phyloP scores from a whole-genome alignment of 2,113 vertebrate species.

The Cyanistes caeruleus region DNA sequence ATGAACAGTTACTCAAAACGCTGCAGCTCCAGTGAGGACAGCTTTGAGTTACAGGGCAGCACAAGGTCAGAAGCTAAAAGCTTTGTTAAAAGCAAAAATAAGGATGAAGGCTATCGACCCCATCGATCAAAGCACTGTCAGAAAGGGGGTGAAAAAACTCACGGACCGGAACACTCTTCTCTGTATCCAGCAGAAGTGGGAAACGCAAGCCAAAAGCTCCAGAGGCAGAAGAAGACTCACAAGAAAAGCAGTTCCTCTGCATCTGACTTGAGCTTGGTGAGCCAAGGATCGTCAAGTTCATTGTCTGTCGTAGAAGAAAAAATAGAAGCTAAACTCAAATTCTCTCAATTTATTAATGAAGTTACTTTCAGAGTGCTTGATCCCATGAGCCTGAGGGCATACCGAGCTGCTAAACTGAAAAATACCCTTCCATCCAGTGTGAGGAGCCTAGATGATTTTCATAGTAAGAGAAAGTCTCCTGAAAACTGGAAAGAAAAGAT shows the following conservation, averaged over 20 bases:
- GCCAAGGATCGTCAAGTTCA: conserved; percentile 60
- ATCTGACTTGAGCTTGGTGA: conserved; percentile 50
- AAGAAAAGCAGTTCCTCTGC: conserved; percentile 49
- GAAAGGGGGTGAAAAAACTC: conserved; percentile 49
- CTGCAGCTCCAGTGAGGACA: conserved; percentile 76
- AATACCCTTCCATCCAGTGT: conserved; percentile 26
- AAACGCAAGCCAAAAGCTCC: neutral
- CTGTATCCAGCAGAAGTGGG: conserved; percentile 21
- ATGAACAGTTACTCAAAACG: conserved; percentile 59
- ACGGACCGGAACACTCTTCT: neutral
- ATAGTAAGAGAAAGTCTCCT: conserved; percentile 25
- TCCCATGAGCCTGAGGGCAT: conserved; percentile 73
- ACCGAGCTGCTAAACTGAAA: conserved; percentile 63
- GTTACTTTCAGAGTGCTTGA: conserved; percentile 85
- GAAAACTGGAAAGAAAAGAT: conserved; percentile 63
- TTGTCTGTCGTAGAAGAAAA: conserved; percentile 68
- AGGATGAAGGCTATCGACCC: conserved; percentile 49
- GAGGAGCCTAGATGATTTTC: conserved; percentile 50
- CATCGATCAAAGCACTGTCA: conserved; percentile 44
- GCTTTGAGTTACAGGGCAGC: conserved; percentile 78
- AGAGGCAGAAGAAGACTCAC: neutral
- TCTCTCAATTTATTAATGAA: conserved; percentile 92
- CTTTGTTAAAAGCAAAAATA: conserved; percentile 64
- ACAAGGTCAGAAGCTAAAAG: conserved; percentile 70
- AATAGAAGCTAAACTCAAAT: conserved; percentile 83